Conservation (phyloP, 1,140 invertebrate species). For the Cyclina sinensis region DNA sequence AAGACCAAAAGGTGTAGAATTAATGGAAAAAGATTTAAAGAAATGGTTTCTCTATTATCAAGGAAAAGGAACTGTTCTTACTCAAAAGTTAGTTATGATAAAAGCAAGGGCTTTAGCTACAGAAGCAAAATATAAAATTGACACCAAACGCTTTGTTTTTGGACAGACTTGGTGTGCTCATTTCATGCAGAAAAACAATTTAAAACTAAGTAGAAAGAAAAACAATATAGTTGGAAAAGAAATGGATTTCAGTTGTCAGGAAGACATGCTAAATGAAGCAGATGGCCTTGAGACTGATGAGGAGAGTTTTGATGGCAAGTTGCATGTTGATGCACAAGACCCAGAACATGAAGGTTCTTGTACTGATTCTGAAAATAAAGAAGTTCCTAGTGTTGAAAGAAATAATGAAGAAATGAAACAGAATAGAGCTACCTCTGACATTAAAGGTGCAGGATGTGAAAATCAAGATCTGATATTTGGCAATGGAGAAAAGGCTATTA, state of each 20-base stretch:
- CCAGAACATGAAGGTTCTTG: neutral
- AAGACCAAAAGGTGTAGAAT: neutral
- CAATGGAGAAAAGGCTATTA: no score
- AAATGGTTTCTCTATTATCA: slow-evolving; percentile 15
- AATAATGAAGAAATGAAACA: neutral
- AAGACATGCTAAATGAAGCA: neutral
- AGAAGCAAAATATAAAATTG: slow-evolving; percentile 6
- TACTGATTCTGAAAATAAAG: neutral
- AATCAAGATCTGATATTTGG: neutral
- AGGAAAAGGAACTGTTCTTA: neutral
- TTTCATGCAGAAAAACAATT: neutral
- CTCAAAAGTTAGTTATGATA: neutral
- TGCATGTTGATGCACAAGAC: neutral
- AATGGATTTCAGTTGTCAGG: no score
- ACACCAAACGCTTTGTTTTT: neutral
- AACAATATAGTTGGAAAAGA: neutral
- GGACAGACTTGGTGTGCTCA: neutral
- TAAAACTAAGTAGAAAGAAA: neutral
- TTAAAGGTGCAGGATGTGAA: no score
- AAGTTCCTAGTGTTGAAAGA: neutral
- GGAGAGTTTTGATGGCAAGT: neutral
- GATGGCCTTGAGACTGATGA: neutral
- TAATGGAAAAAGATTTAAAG: slow-evolving; percentile 2
- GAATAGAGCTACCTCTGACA: no score
- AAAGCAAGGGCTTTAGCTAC: neutral